Conservation (phyloP, 2,888 invertebrate species). For the Xylota sylvarum region DNA sequence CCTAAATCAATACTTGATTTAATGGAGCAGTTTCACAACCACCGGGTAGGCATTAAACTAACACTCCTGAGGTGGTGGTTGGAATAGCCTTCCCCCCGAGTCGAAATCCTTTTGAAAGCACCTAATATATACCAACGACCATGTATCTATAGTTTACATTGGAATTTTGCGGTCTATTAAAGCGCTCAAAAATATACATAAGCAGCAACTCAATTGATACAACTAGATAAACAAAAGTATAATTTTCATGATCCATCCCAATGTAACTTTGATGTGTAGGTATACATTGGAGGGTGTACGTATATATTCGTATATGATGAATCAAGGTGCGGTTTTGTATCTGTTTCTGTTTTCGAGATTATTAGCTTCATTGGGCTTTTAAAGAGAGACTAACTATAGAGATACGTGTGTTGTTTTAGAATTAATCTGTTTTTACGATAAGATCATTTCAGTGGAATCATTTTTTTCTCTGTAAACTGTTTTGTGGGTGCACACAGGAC, state of each 20-base stretch:
- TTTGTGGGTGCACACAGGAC: not conserved
- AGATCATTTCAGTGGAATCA: not conserved
- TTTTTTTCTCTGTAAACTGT: not conserved
- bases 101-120: not conserved
- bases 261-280: not conserved
- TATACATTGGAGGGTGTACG: not conserved
- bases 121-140: not conserved
- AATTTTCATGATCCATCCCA: not conserved
- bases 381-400: not conserved
- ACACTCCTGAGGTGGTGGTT: not conserved
- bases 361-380: not conserved
- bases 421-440: conserved; percentile 10
- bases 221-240: conserved; percentile 16
- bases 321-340: not conserved
- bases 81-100: not conserved
- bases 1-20: conserved; percentile 6
- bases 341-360: not conserved
- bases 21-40: conserved; percentile 3
- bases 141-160: not conserved
- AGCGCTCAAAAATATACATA: not conserved
- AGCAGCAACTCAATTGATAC: not conserved
- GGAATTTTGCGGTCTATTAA: not conserved
- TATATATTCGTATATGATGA: too few species aligned
- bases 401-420: not conserved
- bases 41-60: conserved; percentile 3